Base-by-base conservation (phyloP, 2,888 invertebrate species). In the Ochlodes sylvanus region DNA sequence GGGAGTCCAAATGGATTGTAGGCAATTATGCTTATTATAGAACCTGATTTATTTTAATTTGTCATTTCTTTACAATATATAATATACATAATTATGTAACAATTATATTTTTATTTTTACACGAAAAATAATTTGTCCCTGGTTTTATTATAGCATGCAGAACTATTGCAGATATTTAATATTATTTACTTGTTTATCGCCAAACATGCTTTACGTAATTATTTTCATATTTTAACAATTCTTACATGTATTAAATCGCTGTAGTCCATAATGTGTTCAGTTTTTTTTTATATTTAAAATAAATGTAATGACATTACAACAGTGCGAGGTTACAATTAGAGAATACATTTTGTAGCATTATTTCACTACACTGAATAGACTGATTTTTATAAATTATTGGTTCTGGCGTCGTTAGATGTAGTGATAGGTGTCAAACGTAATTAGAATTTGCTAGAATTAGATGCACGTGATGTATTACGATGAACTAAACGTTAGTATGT, bases 301-400 rank as follows among this genome's bases (percentile, higher is more conserved):
- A 44, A 42, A 58, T 21, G 38, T 15, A 19, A 60, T 52, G 21
- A 27, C 14, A 27, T 52, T 52, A 52, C 14, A 27, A 52, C 52
- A 52, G 52, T 44, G 6, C 27, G 6, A 52, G 52, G 52, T 52
- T 21, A 52, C 52, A 52, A 52, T 52, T 52, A 52, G 52, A 14
- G 14, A 27, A 52, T 52, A 52, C 52, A 52, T 52, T 27, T 27
- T 50, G 19, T 38, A 65, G 15, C 21, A 52, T 58, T 47, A 47
- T 21, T 19, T 65, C 50, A 60, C 42, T 27, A 66, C 32, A 65
- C 57, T 50, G 38, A 41, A 65, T 65, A 65, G 65, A 58, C 65
- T 58, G 65, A 65, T 50, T 65, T 65, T 57, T 58, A 50, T 65
- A 50, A 52, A 52, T 62, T 38, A 27, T 19, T 65, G 7, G 58